Conservation (phyloP, 2,888 invertebrate genomes). For the Clepsis dumicolana region DNA sequence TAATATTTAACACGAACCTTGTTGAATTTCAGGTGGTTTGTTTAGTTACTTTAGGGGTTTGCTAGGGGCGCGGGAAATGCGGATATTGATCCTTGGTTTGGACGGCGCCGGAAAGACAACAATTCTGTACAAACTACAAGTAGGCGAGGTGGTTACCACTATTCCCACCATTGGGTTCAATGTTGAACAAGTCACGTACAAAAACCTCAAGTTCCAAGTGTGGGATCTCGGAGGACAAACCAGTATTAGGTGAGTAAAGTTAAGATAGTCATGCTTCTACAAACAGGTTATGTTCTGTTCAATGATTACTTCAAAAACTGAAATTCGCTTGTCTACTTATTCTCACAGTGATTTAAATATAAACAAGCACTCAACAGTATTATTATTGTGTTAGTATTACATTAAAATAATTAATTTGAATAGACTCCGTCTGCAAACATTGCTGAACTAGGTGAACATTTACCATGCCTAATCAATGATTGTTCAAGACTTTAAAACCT, state of each 20-base stretch:
- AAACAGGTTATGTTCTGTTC: slow-evolving; percentile 51
- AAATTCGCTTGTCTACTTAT: background rate
- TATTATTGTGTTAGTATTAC: background rate
- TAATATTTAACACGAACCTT: slow-evolving; percentile 42
- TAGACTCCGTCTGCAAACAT: background rate
- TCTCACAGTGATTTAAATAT: background rate
- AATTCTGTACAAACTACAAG: slow-evolving; percentile 98
- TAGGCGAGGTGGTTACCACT: slow-evolving; percentile 99
- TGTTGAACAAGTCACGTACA: slow-evolving; percentile 99
- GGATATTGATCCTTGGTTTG: slow-evolving; percentile 98
- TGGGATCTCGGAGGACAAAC: slow-evolving; percentile 99
- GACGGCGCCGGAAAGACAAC: slow-evolving; percentile 99
- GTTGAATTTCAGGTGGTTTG: slow-evolving; percentile 92
- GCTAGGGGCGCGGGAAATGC: slow-evolving; percentile 98
- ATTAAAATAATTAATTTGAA: background rate
- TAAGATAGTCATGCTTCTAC: slow-evolving; percentile 15
- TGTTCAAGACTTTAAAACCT: background rate
- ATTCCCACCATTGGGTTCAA: slow-evolving; percentile 99
- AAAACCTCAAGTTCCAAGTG: slow-evolving; percentile 99
- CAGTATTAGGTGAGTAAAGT: slow-evolving; percentile 93
- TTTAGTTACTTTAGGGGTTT: slow-evolving; percentile 98
- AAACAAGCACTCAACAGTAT: background rate
- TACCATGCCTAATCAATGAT: background rate
- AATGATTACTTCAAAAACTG: background rate
- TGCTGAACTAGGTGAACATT: background rate